Conservation (phyloP, 2,113 vertebrate species). For the Azemiops feae region DNA sequence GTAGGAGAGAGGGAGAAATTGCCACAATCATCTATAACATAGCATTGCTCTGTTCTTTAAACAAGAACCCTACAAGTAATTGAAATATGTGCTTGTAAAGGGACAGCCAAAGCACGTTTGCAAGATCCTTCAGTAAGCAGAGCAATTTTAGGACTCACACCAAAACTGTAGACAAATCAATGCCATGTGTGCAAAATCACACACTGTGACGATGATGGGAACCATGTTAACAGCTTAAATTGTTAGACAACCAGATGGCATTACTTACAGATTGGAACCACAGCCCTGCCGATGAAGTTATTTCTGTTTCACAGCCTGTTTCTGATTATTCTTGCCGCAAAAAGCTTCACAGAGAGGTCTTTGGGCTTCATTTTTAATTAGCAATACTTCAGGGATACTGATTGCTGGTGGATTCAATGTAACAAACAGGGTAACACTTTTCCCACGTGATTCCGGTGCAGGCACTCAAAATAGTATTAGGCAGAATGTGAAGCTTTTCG, state of each 20-base stretch:
- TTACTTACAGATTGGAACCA: constrained; percentile 41
- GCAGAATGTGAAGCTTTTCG: background rate
- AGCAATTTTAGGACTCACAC: constrained; percentile 41
- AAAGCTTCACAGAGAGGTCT: constrained; percentile 36
- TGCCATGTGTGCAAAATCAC: constrained; percentile 42
- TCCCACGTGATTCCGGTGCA: background rate
- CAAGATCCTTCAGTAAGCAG: background rate
- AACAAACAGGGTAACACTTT: constrained; percentile 8
- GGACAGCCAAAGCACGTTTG: constrained; percentile 31
- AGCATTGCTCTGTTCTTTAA: background rate
- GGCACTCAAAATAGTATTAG: background rate
- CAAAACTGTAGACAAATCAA: constrained; percentile 34
- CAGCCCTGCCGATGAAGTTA: constrained; percentile 31
- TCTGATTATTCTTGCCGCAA: constrained; percentile 32
- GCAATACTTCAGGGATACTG: constrained; percentile 19
- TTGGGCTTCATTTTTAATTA: background rate
- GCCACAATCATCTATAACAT: background rate
- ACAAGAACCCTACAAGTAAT: background rate
- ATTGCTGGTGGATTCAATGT: constrained; percentile 11
- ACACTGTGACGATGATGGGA: constrained; percentile 29
- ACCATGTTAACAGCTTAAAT: constrained; percentile 26
- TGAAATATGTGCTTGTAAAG: background rate
- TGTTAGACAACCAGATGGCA: constrained; percentile 38
- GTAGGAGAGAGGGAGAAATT: background rate
- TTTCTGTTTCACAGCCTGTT: constrained; percentile 28